phyloP scores from a whole-genome alignment of 1,140 invertebrate genomes.

The Drosophila nigromelanica region DNA sequence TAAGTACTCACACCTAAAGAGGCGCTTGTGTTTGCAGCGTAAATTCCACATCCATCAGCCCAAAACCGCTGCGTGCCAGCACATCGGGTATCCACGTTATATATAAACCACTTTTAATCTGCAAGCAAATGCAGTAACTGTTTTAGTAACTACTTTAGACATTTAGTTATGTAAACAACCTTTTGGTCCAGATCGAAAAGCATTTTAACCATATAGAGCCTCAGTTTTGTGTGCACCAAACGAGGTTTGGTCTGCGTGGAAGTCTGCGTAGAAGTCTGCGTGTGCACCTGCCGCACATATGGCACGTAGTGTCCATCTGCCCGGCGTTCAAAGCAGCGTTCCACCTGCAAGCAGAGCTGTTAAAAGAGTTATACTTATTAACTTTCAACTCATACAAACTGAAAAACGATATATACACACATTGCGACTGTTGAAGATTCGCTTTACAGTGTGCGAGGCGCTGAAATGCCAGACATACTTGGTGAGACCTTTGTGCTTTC shows the following conservation, averaged over 20 bases:
- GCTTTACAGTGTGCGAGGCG: constrained; percentile 51
- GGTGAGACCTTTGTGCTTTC: constrained; percentile 69
- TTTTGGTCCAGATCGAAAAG: constrained; percentile 39
- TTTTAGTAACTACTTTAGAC: neutral
- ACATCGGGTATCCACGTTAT: constrained; percentile 70
- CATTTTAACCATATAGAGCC: constrained; percentile 51
- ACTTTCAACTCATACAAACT: neutral
- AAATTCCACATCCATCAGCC: constrained; percentile 69
- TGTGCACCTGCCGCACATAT: constrained; percentile 43
- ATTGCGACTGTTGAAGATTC: constrained; percentile 73
- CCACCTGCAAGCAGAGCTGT: constrained; percentile 57
- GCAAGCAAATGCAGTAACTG: neutral
- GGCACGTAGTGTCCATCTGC: constrained; percentile 51
- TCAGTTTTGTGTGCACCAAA: constrained; percentile 50
- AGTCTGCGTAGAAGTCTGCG: neutral
- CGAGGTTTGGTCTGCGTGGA: constrained; percentile 34
- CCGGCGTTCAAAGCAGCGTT: constrained; percentile 58
- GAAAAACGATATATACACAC: constrained; percentile 29
- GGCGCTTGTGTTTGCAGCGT: constrained; percentile 46
- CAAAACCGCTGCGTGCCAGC: constrained; percentile 69
- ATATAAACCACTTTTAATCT: constrained; percentile 54
- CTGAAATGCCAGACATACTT: constrained; percentile 76
- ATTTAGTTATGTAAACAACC: neutral
- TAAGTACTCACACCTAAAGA: constrained; percentile 9
- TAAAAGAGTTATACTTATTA: neutral